These are phyloP conservation scores for Diceros bicornis DNA, from an alignment of 2,797 vertebrate species.

Conservation along the genomic window DNA sequence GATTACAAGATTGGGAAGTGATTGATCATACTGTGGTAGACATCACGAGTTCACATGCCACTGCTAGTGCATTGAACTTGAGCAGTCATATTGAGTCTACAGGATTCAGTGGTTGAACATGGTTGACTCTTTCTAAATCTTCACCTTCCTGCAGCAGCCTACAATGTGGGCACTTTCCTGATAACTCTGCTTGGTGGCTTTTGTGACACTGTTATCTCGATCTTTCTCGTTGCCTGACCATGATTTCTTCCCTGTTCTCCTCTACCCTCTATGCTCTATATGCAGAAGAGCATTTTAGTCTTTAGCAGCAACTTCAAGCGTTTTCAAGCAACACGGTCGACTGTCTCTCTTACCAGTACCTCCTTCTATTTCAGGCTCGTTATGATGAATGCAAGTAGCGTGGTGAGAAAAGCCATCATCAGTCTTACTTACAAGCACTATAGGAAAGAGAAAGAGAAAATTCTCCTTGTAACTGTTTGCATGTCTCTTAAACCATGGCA, in stretches of 20 bases:
- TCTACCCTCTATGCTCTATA: neutral
- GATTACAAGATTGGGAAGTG: neutral
- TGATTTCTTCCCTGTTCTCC: neutral
- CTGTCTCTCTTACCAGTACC: neutral
- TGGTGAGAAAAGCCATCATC: neutral
- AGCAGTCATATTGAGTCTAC: neutral
- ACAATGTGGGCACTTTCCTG: neutral
- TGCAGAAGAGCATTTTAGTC: neutral
- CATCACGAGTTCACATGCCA: neutral
- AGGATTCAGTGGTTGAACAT: neutral
- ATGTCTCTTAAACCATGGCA: neutral
- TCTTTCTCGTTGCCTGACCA: neutral
- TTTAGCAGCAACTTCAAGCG: neutral
- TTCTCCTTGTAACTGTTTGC: neutral
- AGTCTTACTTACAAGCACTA: neutral
- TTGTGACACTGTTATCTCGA: neutral
- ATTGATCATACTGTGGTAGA: neutral
- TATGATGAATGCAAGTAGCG: neutral
- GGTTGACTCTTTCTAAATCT: neutral
- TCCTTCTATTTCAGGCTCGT: neutral
- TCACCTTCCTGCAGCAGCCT: neutral
- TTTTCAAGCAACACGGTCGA: neutral
- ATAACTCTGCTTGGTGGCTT: neutral
- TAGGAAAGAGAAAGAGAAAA: slow-evolving; percentile 28
- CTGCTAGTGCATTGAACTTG: neutral